Evolutionary conservation across 2,113 vertebrate species (phyloP), one percentile per base, ranked within the genome.

Genomic region (Gallinago paraguaiae): DNA sequence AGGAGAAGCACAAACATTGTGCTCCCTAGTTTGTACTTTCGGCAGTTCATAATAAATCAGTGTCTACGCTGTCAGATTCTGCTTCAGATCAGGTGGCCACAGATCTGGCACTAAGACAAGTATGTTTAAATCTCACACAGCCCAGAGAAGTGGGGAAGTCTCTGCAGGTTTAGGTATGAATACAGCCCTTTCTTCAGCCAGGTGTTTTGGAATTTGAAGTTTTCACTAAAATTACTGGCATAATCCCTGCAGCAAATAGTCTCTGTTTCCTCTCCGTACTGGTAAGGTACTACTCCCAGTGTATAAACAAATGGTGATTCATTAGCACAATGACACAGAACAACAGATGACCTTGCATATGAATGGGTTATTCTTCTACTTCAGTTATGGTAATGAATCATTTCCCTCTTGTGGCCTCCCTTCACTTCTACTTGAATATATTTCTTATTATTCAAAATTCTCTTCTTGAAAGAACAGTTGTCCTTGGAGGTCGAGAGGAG

Each of bases 301-400:
- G 69, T 91, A 92, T 94, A 97, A 96, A 97, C 90, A 97, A 76
- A 79, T 0, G 17, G 80, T 97, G 96, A 98, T 94, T 98, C 94
- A 97, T 96, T 96, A 97, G 81, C 86, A 96, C 93, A 91, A 90
- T 82, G 92, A 89, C 81, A 43, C 1, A 94, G 94, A 95, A 96
- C 96, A 96, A 94, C 96, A 97, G 93, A 96, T 92, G 91, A 97
- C 96, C 91, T 95, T 92, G 89, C 68, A 50, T 67, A 90, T 97
- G 95, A 98, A 97, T 94, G 96, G 88, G 56, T 92, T 88, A 92
- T 93, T 97, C 88, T 98, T 90, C 83, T 93, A 51, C 76, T 82
- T 77, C 61, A 77, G 74, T 87, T 92, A 86, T 1, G 12, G 74
- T 90, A 74, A 72, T 97, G 96, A 97, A 92, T 98, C 90, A 97